A percentile compares a stretch with the other conserved stretches of the same genome.
Conservation (phyloP, 2,113 vertebrate species). For the Syngnathoides biaculeatus region DNA sequence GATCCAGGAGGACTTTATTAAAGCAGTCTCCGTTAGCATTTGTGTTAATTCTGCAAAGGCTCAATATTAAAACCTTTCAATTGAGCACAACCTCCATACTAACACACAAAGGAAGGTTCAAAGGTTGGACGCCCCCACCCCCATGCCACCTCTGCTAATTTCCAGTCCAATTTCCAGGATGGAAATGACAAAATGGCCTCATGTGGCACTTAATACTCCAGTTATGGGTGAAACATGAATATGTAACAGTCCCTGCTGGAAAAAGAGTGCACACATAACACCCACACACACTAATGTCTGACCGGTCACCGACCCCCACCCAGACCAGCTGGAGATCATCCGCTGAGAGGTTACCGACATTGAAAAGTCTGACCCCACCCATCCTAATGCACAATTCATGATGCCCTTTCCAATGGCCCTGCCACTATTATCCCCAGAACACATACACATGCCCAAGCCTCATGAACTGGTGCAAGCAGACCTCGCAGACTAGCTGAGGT, state of each 20-base stretch:
- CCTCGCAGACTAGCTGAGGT: conserved; percentile 13
- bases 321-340: conserved; percentile 63
- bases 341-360: conserved; percentile 48
- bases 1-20: conserved; percentile 32
- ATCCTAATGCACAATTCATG: conserved; percentile 81
- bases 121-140: conserved; percentile 37
- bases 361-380: conserved; percentile 44
- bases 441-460: conserved; percentile 2
- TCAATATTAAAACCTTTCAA: conserved; percentile 12
- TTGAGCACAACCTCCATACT: conserved; percentile 1
- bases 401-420: conserved; percentile 62
- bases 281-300: conserved; percentile 17
- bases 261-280: neutral
- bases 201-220: conserved; percentile 47
- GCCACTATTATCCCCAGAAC: conserved; percentile 2
- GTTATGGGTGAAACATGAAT: conserved; percentile 48
- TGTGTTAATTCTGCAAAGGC: conserved; percentile 6
- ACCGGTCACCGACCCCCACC: conserved; percentile 20
- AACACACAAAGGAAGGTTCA: conserved; percentile 29
- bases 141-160: conserved; percentile 35
- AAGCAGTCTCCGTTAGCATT: conserved; percentile 20
- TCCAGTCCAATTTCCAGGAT: conserved; percentile 49
- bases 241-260: conserved; percentile 34
- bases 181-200: conserved; percentile 48
- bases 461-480: conserved; percentile 23